Evolutionary conservation across 2,113 vertebrate genomes (phyloP).

Genomic region (Emydura subglobosa): DNA sequence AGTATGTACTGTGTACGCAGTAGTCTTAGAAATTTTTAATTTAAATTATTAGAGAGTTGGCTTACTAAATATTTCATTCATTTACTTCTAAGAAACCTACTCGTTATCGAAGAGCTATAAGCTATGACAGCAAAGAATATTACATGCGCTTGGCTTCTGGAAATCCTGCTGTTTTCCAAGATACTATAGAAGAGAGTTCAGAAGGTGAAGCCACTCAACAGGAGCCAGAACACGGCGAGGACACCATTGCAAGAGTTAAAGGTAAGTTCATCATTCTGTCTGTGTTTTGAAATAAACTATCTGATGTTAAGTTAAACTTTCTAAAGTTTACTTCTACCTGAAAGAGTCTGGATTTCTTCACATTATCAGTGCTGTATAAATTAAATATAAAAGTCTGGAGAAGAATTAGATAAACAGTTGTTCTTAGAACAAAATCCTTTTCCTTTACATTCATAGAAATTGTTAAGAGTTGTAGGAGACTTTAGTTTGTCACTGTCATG

Average conservation of each 20-base stretch:
- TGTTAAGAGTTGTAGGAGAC: neutral
- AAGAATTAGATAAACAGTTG: neutral
- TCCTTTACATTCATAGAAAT: neutral
- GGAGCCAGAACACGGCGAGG: constrained; percentile 95
- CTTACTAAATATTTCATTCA: constrained; percentile 28
- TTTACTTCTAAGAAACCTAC: constrained; percentile 88
- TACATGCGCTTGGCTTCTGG: constrained; percentile 94
- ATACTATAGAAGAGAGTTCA: constrained; percentile 90
- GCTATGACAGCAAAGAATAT: constrained; percentile 98
- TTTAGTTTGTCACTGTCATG: neutral
- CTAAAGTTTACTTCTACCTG: neutral
- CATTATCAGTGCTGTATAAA: neutral
- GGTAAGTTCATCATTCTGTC: constrained; percentile 76
- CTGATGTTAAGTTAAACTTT: neutral
- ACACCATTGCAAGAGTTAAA: constrained; percentile 98
- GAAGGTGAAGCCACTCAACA: constrained; percentile 92
- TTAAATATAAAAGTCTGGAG: neutral
- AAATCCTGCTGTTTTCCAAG: constrained; percentile 93
- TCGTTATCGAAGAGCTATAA: constrained; percentile 94
- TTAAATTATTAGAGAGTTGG: neutral
- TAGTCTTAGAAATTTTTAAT: neutral
- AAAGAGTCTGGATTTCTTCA: neutral
- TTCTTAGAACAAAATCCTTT: neutral
- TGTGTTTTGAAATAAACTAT: neutral
- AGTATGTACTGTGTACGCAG: neutral